Base-by-base conservation (phyloP, 2,888 invertebrate genomes). In the Lithophane ornitopus region DNA sequence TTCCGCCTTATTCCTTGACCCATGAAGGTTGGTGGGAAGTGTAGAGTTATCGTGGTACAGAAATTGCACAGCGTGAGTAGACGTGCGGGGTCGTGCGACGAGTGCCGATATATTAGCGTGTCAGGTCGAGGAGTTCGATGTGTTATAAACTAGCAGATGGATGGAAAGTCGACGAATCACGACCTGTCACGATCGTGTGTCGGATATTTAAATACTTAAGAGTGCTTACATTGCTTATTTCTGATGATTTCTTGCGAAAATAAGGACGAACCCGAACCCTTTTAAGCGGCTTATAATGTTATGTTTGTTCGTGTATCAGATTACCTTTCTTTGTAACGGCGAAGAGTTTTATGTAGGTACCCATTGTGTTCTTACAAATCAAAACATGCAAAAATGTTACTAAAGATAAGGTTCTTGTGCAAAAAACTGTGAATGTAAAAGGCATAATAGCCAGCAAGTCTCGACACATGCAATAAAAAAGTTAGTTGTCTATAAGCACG, bases 61-160 rank as follows among this genome's bases (percentile, higher is more conserved):
- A 79, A 78, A 66, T 74, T 88, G 89, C 89, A 87, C 87, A 85
- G 85, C 83, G 87, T 72, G 84, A 69, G 74, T 77, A 79, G 82
- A 90, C 90, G 91, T 90, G 90, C 86, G 88, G 86, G 84, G 89
- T 88, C 88, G 85, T 61, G 78, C 71, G 75, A 78, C 77, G 81
- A 80, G 79, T 74, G 81, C 73, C 78, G 78, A 85, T 87, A 82
- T 88, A 89, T 87, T 87, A 87, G 80, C 70, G 78, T 81, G 87
- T 80, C 82, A 80, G 79, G 73, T 76, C 79, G 68, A 71, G 66
- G 66, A 74, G 81, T 69, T 69, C 54, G 83, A 81, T 83, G 83
- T 82, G 76, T 71, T 82, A 82, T 88, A 78, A 80, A 84, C 76
- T 76, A 59, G 14, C 79, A 61, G 75, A 82, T 67, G 70, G 80